These are phyloP conservation scores for Zosterops hypoxanthus DNA, from an alignment of 2,113 vertebrate genomes.

Conservation along the genomic window DNA sequence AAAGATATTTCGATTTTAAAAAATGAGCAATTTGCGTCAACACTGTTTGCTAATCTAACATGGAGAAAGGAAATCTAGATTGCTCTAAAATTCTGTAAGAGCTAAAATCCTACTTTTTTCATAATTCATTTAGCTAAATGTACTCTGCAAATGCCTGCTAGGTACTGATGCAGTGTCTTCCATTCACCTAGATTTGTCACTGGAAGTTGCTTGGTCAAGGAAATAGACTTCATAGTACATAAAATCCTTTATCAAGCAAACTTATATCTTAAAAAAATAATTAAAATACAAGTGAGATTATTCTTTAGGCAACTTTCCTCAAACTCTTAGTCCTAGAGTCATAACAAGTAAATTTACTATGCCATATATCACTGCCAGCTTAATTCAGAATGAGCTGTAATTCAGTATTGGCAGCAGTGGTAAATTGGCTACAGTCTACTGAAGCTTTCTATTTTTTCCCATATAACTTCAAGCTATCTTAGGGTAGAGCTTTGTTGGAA, in stretches of 20 bases:
- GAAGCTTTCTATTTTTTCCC: background rate
- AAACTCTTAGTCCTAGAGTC: conserved; percentile 4
- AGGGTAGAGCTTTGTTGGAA: background rate
- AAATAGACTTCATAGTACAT: background rate
- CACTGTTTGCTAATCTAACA: background rate
- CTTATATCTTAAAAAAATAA: background rate
- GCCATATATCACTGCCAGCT: background rate
- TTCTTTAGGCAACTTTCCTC: background rate
- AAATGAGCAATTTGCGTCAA: background rate
- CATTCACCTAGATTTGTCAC: background rate
- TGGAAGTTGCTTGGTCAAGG: background rate
- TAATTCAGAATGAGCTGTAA: background rate
- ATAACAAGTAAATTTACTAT: background rate
- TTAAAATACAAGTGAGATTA: background rate
- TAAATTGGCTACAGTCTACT: background rate
- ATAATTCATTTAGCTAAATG: background rate
- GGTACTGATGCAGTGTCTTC: background rate
- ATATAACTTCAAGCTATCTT: background rate
- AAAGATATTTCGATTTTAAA: background rate
- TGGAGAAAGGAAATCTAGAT: background rate
- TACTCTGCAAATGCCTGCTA: background rate
- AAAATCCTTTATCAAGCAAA: background rate
- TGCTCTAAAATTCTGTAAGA: background rate
- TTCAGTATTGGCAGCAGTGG: background rate
- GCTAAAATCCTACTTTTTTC: background rate